Conservation (phyloP, 2,113 vertebrate species). For the Emydura subglobosa region DNA sequence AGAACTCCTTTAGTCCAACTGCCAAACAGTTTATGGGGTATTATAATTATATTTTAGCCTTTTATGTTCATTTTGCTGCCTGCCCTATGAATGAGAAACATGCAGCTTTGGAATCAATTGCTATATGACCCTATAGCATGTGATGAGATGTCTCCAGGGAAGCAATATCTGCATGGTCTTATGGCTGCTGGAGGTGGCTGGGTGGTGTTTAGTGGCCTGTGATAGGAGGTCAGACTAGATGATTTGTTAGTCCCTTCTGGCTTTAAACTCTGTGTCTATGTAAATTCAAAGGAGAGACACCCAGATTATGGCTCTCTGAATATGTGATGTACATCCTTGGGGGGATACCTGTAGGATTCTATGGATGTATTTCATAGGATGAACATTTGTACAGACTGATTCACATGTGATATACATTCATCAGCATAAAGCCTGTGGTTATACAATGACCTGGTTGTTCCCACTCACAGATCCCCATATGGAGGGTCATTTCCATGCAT, state of each 20-base stretch:
- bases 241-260: too few relatives aligned
- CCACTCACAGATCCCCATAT: neutral
- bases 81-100: neutral
- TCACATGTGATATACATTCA: neutral
- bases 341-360: neutral
- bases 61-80: neutral
- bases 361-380: neutral
- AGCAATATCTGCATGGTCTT: neutral
- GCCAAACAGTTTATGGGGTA: neutral
- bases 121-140: neutral
- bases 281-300: neutral
- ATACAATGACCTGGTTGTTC: neutral
- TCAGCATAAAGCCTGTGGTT: neutral
- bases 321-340: neutral
- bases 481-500: neutral
- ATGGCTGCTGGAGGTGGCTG: too few relatives aligned
- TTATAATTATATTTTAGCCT: neutral
- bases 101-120: neutral
- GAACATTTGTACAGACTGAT: neutral
- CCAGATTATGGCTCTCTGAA: neutral
- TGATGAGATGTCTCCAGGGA: neutral
- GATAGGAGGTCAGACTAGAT: too few relatives aligned
- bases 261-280: neutral
- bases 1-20: neutral
- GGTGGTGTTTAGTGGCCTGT: too few relatives aligned